phyloP scores from a whole-genome alignment of 1,140 invertebrate species.

The Cyclina sinensis region DNA sequence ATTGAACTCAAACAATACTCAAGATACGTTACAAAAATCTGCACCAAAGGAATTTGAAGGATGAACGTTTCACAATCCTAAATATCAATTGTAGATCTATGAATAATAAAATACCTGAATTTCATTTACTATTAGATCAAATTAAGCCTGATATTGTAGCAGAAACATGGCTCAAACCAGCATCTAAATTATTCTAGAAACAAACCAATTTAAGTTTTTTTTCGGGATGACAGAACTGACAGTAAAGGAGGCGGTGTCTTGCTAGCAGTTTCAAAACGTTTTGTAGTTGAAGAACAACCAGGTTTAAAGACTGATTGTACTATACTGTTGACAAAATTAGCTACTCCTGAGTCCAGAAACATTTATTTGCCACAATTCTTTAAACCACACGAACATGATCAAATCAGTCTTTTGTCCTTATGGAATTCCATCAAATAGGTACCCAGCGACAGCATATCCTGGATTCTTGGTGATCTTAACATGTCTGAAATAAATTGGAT shows the following conservation, averaged over 20 bases:
- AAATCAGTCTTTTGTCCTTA: neutral
- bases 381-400: neutral
- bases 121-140: constrained; percentile 15
- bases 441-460: constrained; percentile 20
- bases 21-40: neutral
- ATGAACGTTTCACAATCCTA: neutral
- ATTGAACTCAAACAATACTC: neutral
- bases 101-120: neutral
- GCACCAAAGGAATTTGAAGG: neutral
- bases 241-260: neutral
- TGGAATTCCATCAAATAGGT: constrained; percentile 18
- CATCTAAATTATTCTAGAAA: neutral
- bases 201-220: neutral
- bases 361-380: neutral
- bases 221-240: constrained; percentile 17
- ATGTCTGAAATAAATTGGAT: constrained; percentile 36
- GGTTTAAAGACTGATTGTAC: neutral
- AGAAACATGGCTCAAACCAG: neutral
- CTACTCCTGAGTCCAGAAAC: neutral
- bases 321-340: neutral
- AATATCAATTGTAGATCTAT: neutral
- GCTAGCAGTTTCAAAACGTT: constrained; percentile 10
- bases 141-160: neutral
- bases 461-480: constrained; percentile 54
- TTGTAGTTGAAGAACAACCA: constrained; percentile 17